These are phyloP conservation scores for Casuarius casuarius DNA, from an alignment of 2,113 vertebrate species.

Conservation along the genomic window DNA sequence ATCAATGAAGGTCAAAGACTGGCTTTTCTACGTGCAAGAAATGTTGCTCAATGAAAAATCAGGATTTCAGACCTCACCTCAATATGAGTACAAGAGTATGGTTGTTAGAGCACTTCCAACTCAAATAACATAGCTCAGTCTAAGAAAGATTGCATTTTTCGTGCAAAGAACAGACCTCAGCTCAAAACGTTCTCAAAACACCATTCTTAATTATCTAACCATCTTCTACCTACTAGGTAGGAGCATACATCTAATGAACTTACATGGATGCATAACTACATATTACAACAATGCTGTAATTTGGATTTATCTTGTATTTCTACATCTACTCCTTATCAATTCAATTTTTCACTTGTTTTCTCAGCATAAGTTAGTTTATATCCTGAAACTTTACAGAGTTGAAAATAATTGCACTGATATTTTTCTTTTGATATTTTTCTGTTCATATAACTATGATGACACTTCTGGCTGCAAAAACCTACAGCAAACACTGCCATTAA, in stretches of 20 bases:
- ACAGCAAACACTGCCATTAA: not conserved
- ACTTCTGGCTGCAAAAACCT: not conserved
- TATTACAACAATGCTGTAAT: not conserved
- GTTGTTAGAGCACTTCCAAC: not conserved
- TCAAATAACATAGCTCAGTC: not conserved
- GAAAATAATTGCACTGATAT: not conserved
- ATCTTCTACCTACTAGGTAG: not conserved
- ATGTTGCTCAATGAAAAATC: not conserved
- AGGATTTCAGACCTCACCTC: not conserved
- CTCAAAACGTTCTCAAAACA: not conserved
- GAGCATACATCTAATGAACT: not conserved
- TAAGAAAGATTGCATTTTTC: not conserved
- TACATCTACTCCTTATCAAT: not conserved
- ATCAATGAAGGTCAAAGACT: not conserved
- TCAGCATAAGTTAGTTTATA: not conserved
- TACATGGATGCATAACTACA: rapidly evolving
- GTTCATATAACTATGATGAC: not conserved
- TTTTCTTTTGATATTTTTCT: not conserved
- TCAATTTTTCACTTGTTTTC: not conserved
- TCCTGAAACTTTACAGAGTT: not conserved
- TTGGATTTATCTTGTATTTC: not conserved
- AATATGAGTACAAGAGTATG: not conserved
- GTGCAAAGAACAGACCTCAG: not conserved
- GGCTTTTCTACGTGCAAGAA: slow-evolving; percentile 15
- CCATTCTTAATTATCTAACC: not conserved